phyloP scores from a whole-genome alignment of 2,113 vertebrate genomes.

The Stegastes partitus region DNA sequence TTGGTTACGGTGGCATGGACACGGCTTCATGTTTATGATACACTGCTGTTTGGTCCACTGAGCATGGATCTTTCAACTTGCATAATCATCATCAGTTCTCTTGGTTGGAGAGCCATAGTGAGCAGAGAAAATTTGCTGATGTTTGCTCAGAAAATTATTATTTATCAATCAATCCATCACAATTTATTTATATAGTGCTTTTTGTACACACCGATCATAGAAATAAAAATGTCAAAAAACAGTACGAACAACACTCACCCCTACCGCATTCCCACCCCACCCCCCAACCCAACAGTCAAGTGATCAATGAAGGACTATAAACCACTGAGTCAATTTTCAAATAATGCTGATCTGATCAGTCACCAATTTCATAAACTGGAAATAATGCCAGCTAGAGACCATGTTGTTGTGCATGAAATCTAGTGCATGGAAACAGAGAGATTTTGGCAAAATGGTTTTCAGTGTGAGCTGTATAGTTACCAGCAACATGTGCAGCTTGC shows the following conservation, averaged over 20 bases:
- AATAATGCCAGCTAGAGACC: conserved; percentile 14
- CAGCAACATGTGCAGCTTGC: conserved; percentile 1
- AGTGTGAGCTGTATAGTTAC: not conserved
- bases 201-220: too few relatives aligned
- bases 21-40: conserved; percentile 54
- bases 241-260: too few relatives aligned
- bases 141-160: conserved; percentile 29
- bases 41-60: conserved; percentile 29
- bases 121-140: conserved; percentile 36
- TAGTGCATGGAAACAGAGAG: conserved; percentile 5
- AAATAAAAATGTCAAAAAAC: too few relatives aligned
- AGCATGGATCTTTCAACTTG: conserved; percentile 54
- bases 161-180: too few relatives aligned
- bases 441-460: not conserved
- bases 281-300: too few relatives aligned
- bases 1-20: conserved; percentile 9
- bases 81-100: conserved; percentile 57
- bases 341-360: conserved; percentile 14
- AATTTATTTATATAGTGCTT: too few relatives aligned
- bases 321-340: conserved; percentile 32
- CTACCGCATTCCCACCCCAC: too few relatives aligned
- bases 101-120: conserved; percentile 5
- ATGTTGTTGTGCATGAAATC: conserved; percentile 29
- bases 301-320: too few relatives aligned
- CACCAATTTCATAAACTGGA: conserved; percentile 21